Percentiles rank a stretch among this genome's conserved stretches.
Evolutionary conservation across 2,888 invertebrate genomes (phyloP).

Genomic region (Drosophila kambysellisi): DNA sequence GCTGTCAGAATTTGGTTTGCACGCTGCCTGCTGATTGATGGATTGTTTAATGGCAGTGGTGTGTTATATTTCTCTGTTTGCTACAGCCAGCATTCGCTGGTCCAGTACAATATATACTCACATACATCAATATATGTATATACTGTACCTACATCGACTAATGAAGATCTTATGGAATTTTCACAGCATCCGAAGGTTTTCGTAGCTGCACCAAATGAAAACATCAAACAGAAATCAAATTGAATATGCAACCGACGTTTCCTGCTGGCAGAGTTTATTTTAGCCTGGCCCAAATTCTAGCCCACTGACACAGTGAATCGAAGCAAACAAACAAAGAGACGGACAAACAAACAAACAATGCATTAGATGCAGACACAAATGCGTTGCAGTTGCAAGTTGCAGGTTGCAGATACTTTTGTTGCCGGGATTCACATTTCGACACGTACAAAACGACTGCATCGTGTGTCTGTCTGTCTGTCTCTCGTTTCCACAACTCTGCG

Average conservation of each 20-base stretch:
- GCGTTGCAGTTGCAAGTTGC: constrained; percentile 36
- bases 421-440: constrained; percentile 68
- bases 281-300: constrained; percentile 64
- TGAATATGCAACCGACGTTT: constrained; percentile 50
- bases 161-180: constrained; percentile 41
- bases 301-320: constrained; percentile 50
- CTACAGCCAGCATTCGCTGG: constrained; percentile 3
- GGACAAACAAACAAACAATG: constrained; percentile 6
- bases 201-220: constrained; percentile 39
- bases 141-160: constrained; percentile 17
- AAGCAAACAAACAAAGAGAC: constrained; percentile 12
- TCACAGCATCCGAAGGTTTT: constrained; percentile 20
- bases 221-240: constrained; percentile 46
- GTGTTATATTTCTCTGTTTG: constrained; percentile 12
- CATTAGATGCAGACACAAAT: constrained; percentile 51
- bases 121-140: neutral
- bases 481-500: constrained; percentile 36
- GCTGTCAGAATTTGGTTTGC: constrained; percentile 73
- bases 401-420: constrained; percentile 48
- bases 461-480: constrained; percentile 26
- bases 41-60: constrained; percentile 54
- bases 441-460: constrained; percentile 52
- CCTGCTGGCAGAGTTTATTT: constrained; percentile 66
- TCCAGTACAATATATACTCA: neutral
- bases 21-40: constrained; percentile 68